Conservation (phyloP, 2,888 invertebrate species). For the Mesoligia furuncula region DNA sequence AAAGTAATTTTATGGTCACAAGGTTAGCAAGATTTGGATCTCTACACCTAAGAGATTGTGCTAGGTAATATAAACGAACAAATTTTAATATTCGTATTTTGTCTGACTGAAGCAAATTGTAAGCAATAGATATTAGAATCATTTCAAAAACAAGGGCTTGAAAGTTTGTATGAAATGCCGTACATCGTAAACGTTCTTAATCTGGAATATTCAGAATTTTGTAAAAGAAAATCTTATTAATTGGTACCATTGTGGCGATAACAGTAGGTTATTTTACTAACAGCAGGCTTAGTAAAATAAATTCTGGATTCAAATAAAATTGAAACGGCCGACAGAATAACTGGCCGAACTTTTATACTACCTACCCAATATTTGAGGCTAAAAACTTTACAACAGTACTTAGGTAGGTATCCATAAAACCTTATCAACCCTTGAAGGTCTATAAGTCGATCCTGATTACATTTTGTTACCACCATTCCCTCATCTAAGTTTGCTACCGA, state of each 20-base stretch:
- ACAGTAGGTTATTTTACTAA: not conserved
- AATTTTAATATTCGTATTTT: not conserved
- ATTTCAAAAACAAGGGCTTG: no score
- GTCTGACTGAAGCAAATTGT: not conserved
- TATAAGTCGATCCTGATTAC: constrained; percentile 56
- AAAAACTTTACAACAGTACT: constrained; percentile 21
- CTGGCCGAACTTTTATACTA: constrained; percentile 13
- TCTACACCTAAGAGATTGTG: not conserved
- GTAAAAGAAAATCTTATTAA: not conserved
- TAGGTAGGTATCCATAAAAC: constrained; percentile 35
- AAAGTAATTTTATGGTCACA: constrained; percentile 26
- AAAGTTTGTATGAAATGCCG: no score
- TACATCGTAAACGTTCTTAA: no score
- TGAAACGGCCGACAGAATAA: constrained; percentile 13
- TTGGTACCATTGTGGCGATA: not conserved
- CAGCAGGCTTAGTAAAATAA: not conserved
- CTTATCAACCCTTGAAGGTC: constrained; percentile 40
- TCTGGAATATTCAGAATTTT: not conserved
- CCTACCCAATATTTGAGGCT: constrained; percentile 21
- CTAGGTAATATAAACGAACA: not conserved
- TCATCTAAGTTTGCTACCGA: constrained; percentile 26
- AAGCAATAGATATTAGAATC: not conserved
- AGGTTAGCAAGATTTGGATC: constrained; percentile 2
- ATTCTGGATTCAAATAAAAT: constrained; percentile 9
- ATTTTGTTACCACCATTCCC: constrained; percentile 37